These are phyloP conservation scores for Sebastes oblongus DNA, from an alignment of 2,797 vertebrate species.

Conservation along the genomic window DNA sequence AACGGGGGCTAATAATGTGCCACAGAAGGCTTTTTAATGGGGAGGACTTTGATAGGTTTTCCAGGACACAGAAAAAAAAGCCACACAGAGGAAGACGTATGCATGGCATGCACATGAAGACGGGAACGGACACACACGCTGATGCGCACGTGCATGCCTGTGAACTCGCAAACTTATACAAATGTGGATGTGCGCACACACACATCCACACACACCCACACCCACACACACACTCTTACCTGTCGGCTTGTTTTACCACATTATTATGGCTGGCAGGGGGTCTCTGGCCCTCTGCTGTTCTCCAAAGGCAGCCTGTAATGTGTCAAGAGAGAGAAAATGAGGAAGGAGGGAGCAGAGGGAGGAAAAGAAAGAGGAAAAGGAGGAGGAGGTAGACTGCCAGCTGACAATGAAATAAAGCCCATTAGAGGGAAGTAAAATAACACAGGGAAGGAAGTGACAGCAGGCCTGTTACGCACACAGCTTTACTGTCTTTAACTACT, in stretches of 20 bases:
- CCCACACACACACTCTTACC: slow-evolving; percentile 57
- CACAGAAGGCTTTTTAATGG: slow-evolving; percentile 82
- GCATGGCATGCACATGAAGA: slow-evolving; percentile 53
- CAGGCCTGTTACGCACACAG: slow-evolving; percentile 74
- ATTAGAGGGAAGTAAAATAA: slow-evolving; percentile 83
- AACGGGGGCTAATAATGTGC: slow-evolving; percentile 84
- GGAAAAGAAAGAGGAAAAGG: slow-evolving; percentile 63
- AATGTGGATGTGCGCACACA: slow-evolving; percentile 43
- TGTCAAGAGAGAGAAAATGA: slow-evolving; percentile 77
- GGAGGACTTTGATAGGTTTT: slow-evolving; percentile 83
- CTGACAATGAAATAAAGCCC: slow-evolving; percentile 87
- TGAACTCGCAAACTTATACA: slow-evolving; percentile 62
- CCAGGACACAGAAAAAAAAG: slow-evolving; percentile 59
- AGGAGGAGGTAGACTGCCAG: slow-evolving; percentile 76
- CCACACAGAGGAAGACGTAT: slow-evolving; percentile 57
- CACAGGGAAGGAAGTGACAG: slow-evolving; percentile 81
- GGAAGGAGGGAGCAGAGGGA: slow-evolving; percentile 61
- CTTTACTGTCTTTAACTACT: slow-evolving; percentile 80
- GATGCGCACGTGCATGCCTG: slow-evolving; percentile 41
- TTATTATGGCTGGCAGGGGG: slow-evolving; percentile 79
- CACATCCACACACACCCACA: slow-evolving; percentile 23
- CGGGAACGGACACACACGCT: slow-evolving; percentile 55
- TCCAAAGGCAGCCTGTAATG: slow-evolving; percentile 77
- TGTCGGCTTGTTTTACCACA: slow-evolving; percentile 81
- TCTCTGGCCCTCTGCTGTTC: slow-evolving; percentile 78